Evolutionary conservation across 2,797 vertebrate genomes (phyloP).

Genomic region (Linurgus olivaceus): DNA sequence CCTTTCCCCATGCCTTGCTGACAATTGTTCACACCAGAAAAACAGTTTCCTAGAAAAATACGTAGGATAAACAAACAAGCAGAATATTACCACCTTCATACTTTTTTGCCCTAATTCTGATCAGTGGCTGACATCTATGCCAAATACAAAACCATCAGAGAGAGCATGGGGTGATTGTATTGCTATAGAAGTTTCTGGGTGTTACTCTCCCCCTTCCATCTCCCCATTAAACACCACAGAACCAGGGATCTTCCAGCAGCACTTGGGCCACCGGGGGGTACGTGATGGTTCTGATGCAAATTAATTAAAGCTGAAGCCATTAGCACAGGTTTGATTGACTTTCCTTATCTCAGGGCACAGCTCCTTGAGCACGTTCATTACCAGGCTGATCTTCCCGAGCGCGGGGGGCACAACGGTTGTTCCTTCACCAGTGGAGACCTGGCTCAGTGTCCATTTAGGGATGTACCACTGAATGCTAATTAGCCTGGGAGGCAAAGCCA

Average conservation of each 20-base stretch:
- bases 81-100: not conserved
- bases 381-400: not conserved
- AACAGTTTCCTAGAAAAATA: not conserved
- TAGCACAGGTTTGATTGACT: conserved; percentile 15
- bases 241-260: not conserved
- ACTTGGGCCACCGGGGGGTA: not conserved
- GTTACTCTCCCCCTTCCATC: not conserved
- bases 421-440: not conserved
- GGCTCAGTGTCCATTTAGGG: not conserved
- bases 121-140: not conserved
- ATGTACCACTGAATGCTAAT: not conserved
- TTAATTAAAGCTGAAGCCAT: conserved; percentile 36
- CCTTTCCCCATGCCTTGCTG: not conserved
- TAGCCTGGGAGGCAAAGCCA: not conserved
- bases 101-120: not conserved
- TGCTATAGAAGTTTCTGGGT: not conserved
- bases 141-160: not conserved
- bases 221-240: not conserved
- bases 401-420: not conserved
- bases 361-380: conserved; percentile 34
- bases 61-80: not conserved
- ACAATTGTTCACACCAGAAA: not conserved
- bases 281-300: conserved; percentile 35
- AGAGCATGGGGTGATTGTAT: not conserved
- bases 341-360: conserved; percentile 23